Conservation (phyloP, 2,888 invertebrate species). For the Drosophila glabriapex region DNA sequence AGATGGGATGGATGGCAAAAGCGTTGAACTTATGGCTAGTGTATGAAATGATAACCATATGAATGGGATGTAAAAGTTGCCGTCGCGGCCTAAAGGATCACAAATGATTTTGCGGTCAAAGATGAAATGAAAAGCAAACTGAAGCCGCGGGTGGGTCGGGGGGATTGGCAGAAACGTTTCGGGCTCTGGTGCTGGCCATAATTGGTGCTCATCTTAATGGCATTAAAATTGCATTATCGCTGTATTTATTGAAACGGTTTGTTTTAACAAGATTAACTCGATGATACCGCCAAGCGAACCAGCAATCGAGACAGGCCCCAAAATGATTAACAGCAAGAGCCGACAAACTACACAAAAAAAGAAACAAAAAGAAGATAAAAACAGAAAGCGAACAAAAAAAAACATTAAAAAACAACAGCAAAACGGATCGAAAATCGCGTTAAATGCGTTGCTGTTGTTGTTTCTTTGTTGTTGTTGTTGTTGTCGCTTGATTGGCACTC, state of each 20-base stretch:
- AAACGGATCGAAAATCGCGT: constrained; percentile 57
- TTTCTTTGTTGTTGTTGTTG: constrained; percentile 27
- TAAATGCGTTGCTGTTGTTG: constrained; percentile 52
- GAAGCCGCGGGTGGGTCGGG: background rate
- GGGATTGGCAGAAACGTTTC: constrained; percentile 27
- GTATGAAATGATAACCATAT: constrained; percentile 60
- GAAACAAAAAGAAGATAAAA: background rate
- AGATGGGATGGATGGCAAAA: background rate
- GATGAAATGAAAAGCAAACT: constrained; percentile 67
- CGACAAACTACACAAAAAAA: constrained; percentile 42
- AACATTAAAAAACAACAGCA: constrained; percentile 11
- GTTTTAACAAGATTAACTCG: constrained; percentile 79
- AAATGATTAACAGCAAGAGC: constrained; percentile 74
- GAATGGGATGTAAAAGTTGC: constrained; percentile 66
- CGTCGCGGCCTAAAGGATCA: constrained; percentile 68
- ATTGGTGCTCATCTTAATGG: constrained; percentile 85
- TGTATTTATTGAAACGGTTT: constrained; percentile 83
- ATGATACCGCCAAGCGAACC: constrained; percentile 61
- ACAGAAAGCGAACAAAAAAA: constrained; percentile 3
- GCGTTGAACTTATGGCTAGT: background rate
- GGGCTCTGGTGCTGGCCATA: constrained; percentile 74
- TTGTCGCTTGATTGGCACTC: constrained; percentile 47
- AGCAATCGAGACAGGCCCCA: constrained; percentile 61
- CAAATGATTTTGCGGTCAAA: constrained; percentile 76
- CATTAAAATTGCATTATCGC: constrained; percentile 85